phyloP scores from a whole-genome alignment of 92 coral and sea anemone genomes.

The Porites cylindrica region DNA sequence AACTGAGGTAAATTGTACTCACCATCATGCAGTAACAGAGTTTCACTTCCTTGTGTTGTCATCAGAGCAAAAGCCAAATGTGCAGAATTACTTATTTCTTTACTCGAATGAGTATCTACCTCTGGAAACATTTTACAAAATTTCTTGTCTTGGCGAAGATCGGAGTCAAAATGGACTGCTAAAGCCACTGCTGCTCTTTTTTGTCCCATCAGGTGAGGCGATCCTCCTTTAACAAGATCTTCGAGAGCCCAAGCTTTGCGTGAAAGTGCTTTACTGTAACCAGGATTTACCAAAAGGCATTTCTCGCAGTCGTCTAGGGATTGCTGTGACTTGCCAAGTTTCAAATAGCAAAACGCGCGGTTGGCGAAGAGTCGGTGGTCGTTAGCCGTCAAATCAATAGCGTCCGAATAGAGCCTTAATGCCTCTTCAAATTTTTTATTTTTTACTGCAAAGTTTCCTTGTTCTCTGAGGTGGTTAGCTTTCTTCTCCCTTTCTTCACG shows the following conservation, averaged over 20 bases:
- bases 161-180: conserved; percentile 60
- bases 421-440: conserved; percentile 52
- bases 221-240: conserved; percentile 54
- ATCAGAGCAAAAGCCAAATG: conserved; percentile 41
- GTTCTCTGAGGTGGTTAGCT: conserved; percentile 61
- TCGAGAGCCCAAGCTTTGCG: conserved; percentile 88
- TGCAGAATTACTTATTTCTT: conserved; percentile 43
- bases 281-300: conserved; percentile 59
- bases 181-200: conserved; percentile 66
- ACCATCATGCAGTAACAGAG: conserved; percentile 68
- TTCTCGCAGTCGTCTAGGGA: conserved; percentile 78
- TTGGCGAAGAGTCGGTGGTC: conserved; percentile 65
- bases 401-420: conserved; percentile 52
- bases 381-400: conserved; percentile 30
- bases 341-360: conserved; percentile 75
- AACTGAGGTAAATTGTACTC: conserved; percentile 45
- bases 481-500: conserved; percentile 10
- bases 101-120: neutral
- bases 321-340: conserved; percentile 53
- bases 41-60: neutral
- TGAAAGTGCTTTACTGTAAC: conserved; percentile 68
- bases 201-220: conserved; percentile 23
- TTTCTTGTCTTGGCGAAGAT: neutral
- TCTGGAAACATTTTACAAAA: conserved; percentile 65
- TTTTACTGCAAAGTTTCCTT: conserved; percentile 75